Base-by-base conservation (phyloP, 2,797 vertebrate species). In the Zalophus californianus region DNA sequence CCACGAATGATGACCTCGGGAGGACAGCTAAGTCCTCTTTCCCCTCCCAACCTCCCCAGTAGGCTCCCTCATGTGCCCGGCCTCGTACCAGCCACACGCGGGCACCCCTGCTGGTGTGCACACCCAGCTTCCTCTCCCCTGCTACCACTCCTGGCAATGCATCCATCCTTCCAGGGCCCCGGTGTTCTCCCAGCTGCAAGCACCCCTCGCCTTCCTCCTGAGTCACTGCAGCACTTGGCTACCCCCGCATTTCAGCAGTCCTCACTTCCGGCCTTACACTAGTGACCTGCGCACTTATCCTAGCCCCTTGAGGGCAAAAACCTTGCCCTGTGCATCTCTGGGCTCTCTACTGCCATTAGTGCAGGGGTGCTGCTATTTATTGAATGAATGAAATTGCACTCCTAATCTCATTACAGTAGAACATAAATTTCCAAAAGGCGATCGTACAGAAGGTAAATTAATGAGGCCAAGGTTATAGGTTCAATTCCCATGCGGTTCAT, bases 401-500 rank as follows among this genome's bases (percentile, higher is more conserved):
- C 62, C 54, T 97, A 85, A 80, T 93, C 89, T 94, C 89, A 90
- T 95, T 82, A 95, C 21, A 83, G 75, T 35, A 54, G 58, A 80
- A 92, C 91, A 86, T 35, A 88, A 35, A 97, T 92, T 93, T 78
- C 96, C 62, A 96, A 88, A 93, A 89, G 84, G 93, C 16, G 4
- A 92, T 79, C 85, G 68, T 96, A 96, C 38, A 82, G 79, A 93
- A 97, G 79, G 86, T 68, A 93, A 91, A 77, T 92, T 90, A 97
- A 97, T 80, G 77, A 97, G 95, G 96, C 72, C 94, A 97, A 97
- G 95, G 97, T 97, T 97, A 93, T n/a, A 92, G 70, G 95, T 94
- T 94, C 90, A 94, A 66, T 97, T 95, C 72, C 73, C 77, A 85
- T 78, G 54, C 4, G 15, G 94, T 90, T 97, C 88, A 94, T 78